phyloP scores from a whole-genome alignment of 1,140 invertebrate genomes.

The Nebria ingens region DNA sequence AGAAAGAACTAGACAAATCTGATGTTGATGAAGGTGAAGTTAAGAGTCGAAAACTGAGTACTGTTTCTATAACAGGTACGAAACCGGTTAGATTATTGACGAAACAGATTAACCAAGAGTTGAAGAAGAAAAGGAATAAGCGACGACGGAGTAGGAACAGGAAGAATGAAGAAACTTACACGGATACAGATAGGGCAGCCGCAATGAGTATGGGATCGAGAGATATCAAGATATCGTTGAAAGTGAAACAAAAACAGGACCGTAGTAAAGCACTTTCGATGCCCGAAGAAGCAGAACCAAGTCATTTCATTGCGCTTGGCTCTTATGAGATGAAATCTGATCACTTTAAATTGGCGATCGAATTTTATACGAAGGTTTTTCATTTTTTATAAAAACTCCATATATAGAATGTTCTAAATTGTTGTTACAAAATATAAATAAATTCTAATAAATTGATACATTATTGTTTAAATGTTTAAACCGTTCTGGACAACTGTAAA shows the following conservation, averaged over 20 bases:
- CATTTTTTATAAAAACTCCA: no score
- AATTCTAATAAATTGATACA: no score
- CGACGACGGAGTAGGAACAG: conserved; percentile 36
- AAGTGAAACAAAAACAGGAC: conserved; percentile 67
- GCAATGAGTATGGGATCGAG: conserved; percentile 71
- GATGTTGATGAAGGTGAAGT: conserved; percentile 24
- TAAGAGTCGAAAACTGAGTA: conserved; percentile 16
- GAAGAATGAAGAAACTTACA: conserved; percentile 61
- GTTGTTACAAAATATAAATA: no score
- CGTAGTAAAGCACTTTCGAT: conserved; percentile 59
- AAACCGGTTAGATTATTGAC: conserved; percentile 12
- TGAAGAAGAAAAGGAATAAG: conserved; percentile 42
- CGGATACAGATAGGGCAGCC: conserved; percentile 81
- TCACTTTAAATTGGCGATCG: conserved; percentile 53
- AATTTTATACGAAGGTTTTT: background rate
- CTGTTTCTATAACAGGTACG: background rate
- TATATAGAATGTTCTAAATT: no score
- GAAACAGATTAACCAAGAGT: conserved; percentile 30
- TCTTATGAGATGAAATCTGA: conserved; percentile 62
- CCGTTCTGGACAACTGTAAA: no score
- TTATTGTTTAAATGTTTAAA: no score
- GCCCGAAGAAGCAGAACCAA: conserved; percentile 67
- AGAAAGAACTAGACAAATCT: conserved; percentile 9
- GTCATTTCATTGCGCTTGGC: conserved; percentile 60
- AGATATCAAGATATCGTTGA: conserved; percentile 76